Evolutionary conservation across 2,888 invertebrate genomes (phyloP).

Genomic region (Sthenelais limicola): DNA sequence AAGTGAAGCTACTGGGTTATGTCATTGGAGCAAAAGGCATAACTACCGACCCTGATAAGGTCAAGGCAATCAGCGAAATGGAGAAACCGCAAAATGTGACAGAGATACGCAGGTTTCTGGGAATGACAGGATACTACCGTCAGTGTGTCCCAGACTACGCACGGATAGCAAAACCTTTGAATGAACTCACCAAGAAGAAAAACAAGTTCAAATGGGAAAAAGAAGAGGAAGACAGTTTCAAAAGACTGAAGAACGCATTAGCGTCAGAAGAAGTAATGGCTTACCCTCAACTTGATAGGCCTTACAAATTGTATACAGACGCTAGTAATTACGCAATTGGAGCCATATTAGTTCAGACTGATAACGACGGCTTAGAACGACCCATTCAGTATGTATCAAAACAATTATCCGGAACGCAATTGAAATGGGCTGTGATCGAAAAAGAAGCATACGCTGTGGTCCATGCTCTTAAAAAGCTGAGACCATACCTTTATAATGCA

Average conservation of each 20-base stretch:
- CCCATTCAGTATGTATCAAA: constrained; percentile 32
- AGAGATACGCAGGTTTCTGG: constrained; percentile 31
- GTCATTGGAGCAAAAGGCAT: constrained; percentile 43
- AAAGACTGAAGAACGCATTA: constrained; percentile 9
- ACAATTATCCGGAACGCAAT: neutral
- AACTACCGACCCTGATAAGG: constrained; percentile 44
- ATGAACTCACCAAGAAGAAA: neutral
- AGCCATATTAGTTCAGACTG: constrained; percentile 22
- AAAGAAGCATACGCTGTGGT: constrained; percentile 34
- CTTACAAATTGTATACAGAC: constrained; percentile 32
- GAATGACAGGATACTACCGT: constrained; percentile 40
- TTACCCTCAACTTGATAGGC: constrained; percentile 3
- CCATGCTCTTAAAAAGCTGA: constrained; percentile 26
- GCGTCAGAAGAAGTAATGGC: constrained; percentile 18
- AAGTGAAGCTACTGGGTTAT: constrained; percentile 46
- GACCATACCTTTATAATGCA: constrained; percentile 29
- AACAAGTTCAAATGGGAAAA: constrained; percentile 15
- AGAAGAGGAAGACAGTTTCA: constrained; percentile 2
- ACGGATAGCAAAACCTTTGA: constrained; percentile 23
- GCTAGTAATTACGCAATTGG: constrained; percentile 12
- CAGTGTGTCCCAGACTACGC: constrained; percentile 34
- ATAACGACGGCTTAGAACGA: constrained; percentile 13
- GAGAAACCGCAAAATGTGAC: constrained; percentile 14
- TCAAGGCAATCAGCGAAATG: constrained; percentile 39
- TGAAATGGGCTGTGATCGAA: constrained; percentile 9